Evolutionary conservation across 2,113 vertebrate genomes (phyloP).

Genomic region (Embiotoca jacksoni): DNA sequence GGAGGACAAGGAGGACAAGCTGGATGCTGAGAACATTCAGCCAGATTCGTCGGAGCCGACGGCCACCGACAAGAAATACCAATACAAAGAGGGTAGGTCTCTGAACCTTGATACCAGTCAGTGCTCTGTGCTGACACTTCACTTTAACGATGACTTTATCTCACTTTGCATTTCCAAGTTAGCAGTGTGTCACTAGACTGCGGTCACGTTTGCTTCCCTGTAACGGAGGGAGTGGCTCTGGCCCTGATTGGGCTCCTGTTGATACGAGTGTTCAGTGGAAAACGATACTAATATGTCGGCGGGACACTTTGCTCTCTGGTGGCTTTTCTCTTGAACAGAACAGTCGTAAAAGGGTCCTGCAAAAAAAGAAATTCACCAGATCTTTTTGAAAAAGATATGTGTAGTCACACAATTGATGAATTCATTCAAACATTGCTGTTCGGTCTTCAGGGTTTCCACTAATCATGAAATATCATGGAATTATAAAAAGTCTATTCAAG

Average conservation of each 20-base stretch:
- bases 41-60: conserved; percentile 62
- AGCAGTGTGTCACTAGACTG: not conserved
- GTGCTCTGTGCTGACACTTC: not conserved
- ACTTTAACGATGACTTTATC: conserved; percentile 19
- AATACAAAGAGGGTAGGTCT: conserved; percentile 94
- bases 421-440: too few relatives aligned
- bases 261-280: conserved; percentile 7
- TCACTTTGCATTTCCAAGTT: not conserved
- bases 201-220: not conserved
- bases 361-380: too few relatives aligned
- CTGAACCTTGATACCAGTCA: conserved; percentile 20
- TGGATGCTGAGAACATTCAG: conserved; percentile 92
- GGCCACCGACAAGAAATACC: conserved; percentile 89
- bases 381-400: too few relatives aligned
- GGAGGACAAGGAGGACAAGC: conserved; percentile 97
- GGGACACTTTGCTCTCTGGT: too few relatives aligned
- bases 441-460: too few relatives aligned
- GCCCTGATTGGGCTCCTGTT: not conserved
- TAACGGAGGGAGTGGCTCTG: conserved; percentile 34
- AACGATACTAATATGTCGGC: conserved; percentile 5
- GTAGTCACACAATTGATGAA: too few relatives aligned
- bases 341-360: too few relatives aligned
- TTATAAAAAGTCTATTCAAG: too few relatives aligned
- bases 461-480: too few relatives aligned
- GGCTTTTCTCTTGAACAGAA: too few relatives aligned